phyloP scores from a whole-genome alignment of 2,888 invertebrate species.

The Erebia palarica region DNA sequence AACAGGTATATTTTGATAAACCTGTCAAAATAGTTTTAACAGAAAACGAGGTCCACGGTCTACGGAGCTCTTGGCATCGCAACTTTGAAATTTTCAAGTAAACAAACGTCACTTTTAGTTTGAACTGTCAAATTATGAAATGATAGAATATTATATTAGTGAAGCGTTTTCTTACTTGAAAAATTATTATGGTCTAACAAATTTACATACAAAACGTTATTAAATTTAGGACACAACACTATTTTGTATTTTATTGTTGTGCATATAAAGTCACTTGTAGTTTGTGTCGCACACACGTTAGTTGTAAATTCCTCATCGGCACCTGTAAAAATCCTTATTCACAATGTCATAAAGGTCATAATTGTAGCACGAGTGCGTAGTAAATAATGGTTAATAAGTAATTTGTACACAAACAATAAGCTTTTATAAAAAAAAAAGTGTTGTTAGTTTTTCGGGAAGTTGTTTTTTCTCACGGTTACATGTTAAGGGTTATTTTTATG shows the following conservation, averaged over 20 bases:
- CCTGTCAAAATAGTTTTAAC: not conserved
- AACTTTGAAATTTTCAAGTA: not conserved
- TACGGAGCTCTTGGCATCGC: not conserved
- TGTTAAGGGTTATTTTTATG: conserved; percentile 28
- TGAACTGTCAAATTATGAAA: not conserved
- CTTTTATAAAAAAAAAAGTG: conserved; percentile 39
- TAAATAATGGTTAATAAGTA: conserved; percentile 20
- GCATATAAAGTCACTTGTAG: conserved; percentile 40
- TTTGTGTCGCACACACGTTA: conserved; percentile 37
- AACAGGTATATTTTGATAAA: not conserved
- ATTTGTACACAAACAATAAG: conserved; percentile 43
- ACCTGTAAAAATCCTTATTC: conserved; percentile 37
- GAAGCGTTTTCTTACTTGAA: not conserved
- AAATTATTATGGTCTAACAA: not conserved
- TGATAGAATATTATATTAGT: not conserved
- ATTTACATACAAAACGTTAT: not conserved
- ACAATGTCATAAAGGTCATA: conserved; percentile 17
- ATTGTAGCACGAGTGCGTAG: conserved; percentile 41
- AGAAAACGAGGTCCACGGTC: not conserved
- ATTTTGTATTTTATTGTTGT: conserved; percentile 42
- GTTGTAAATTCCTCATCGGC: conserved; percentile 34
- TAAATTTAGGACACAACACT: conserved; percentile 34
- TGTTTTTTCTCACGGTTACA: conserved; percentile 36
- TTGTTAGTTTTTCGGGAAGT: conserved; percentile 28
- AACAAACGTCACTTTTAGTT: not conserved